phyloP scores from a whole-genome alignment of 2,113 vertebrate genomes.

The Cranoglanis bouderius region DNA sequence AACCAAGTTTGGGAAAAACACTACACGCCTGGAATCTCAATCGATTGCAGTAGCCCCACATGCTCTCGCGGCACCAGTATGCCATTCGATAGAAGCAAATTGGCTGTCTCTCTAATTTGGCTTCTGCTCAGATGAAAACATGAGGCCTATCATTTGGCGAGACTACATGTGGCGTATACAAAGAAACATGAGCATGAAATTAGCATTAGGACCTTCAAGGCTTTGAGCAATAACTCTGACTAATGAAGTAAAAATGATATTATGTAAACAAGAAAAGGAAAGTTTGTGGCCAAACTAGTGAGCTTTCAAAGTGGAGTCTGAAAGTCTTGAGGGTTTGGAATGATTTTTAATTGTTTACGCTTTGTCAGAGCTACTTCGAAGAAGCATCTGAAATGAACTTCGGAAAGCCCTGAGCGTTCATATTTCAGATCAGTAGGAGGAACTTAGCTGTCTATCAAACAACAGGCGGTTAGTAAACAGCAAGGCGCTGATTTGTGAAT shows the following conservation, averaged over 20 bases:
- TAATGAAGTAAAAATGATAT: constrained; percentile 21
- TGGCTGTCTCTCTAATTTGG: constrained; percentile 51
- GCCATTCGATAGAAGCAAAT: constrained; percentile 41
- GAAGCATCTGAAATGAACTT: constrained; percentile 3
- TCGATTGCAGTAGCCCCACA: constrained; percentile 12
- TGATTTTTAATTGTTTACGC: constrained; percentile 8
- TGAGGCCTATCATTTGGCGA: constrained; percentile 34
- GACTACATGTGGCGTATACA: constrained; percentile 20
- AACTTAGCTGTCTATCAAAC: not conserved
- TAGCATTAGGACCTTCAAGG: constrained; percentile 23
- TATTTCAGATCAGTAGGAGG: constrained; percentile 10
- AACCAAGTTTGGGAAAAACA: constrained; percentile 30
- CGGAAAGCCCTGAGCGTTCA: not conserved
- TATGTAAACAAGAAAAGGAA: constrained; percentile 22
- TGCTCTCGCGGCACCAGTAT: constrained; percentile 21
- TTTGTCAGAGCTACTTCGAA: not conserved
- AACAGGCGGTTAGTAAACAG: not conserved
- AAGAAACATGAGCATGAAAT: constrained; percentile 28
- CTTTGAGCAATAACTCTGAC: constrained; percentile 26
- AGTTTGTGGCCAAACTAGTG: constrained; percentile 9
- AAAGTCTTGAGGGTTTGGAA: not conserved
- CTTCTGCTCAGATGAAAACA: constrained; percentile 41
- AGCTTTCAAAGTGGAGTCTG: not conserved
- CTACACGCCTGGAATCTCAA: constrained; percentile 39
- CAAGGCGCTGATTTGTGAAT: not conserved